Base-by-base conservation (phyloP, 2,888 invertebrate species). In the Schizotus pectinicornis region DNA sequence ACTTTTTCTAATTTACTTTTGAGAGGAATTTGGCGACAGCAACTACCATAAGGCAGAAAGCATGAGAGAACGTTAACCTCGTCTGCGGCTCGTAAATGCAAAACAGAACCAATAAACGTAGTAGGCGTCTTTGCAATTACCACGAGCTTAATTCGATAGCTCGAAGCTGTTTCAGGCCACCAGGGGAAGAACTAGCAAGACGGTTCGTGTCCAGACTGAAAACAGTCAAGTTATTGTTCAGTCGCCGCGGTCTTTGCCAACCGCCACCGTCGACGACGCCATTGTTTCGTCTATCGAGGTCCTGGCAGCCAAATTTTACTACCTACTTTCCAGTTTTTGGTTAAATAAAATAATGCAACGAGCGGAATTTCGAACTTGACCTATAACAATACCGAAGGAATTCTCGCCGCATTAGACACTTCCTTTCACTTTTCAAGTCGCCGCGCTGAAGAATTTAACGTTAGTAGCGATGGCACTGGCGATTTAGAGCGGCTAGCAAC, bases 161-260 rank as follows among this genome's bases (percentile, higher is more conserved):
- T 22, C 5, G 22, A 22, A 22, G 22, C 22, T 3, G 50, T 41
- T 50, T 34, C 50, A 51, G 51, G 43, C 53, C 37, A 38, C 32
- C 53, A 9, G 45, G 45, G 45, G 53, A 53, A 22, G 22, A 53
- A 31, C 48, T 31, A 37, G 33, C 12, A 47, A 50, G 41, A 34
- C 41, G 13, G 50, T 41, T 51, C 57, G 57, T 57, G 57, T 51
- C 42, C 57, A 52, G 57, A 57, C 57, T 36, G 52, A 38, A 57
- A 57, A 57, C 51, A 51, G 14, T 12, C 6, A 31, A 33, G 45
- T 45, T 45, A 33, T 45, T 45, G 45, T 22, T 22, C 5, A 5
- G 22, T 22, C 22, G 5, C 22, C 3, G 22, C 22, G 22, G 22
- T 22, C 22, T 22, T 22, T 22, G 5, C 3, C 22, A 22, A 22